These are phyloP conservation scores for Zelleria hepariella DNA, from an alignment of 2,888 invertebrate species.

Conservation along the genomic window DNA sequence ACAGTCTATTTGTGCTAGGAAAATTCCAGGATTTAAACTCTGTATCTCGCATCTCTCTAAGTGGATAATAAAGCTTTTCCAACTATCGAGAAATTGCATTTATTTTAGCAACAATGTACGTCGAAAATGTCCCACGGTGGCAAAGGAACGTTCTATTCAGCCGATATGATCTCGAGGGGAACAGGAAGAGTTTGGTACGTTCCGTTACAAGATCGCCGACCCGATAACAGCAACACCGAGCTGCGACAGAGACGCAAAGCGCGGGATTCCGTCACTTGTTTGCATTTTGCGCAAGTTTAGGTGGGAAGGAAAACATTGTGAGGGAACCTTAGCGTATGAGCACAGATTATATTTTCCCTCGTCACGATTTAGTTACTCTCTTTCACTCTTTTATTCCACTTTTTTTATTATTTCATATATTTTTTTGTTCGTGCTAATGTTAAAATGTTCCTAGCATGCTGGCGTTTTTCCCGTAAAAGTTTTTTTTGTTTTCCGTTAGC, in stretches of 20 bases:
- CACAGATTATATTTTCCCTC: no score
- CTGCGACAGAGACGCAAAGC: background rate
- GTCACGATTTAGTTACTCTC: no score
- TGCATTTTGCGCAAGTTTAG: background rate
- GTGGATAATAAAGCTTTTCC: background rate
- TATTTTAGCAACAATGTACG: background rate
- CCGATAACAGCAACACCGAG: background rate
- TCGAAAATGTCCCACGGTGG: background rate
- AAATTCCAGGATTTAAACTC: background rate
- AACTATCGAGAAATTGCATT: background rate
- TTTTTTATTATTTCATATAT: no score
- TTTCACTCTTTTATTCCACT: no score
- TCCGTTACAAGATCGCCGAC: background rate
- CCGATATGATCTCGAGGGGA: constrained; percentile 1
- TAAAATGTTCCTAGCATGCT: no score
- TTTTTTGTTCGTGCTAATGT: no score
- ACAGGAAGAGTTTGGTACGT: background rate
- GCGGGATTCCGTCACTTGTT: background rate
- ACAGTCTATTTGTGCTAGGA: no score
- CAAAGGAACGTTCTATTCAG: background rate
- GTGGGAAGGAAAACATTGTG: background rate
- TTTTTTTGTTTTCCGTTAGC: no score
- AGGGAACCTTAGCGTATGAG: no score
- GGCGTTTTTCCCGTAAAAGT: no score
- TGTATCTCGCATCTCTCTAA: background rate